Evolutionary conservation across 2,797 vertebrate genomes (phyloP).

Genomic region (Sphaeramia orbicularis): DNA sequence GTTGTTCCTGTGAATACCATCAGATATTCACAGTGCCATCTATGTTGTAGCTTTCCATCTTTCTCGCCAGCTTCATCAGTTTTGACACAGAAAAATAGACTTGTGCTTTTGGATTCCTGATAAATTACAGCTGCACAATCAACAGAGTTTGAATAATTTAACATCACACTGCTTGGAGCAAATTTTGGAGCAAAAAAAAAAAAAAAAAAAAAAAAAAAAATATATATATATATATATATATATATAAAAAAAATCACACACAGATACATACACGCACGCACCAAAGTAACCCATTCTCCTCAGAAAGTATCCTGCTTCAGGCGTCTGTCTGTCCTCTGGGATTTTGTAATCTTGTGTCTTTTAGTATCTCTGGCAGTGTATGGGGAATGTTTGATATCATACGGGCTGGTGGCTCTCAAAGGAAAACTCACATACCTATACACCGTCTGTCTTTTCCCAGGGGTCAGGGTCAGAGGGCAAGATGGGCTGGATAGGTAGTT

Average conservation of each 20-base stretch:
- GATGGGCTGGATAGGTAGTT: slow-evolving; percentile 50
- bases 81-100: slow-evolving; percentile 79
- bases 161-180: slow-evolving; percentile 39
- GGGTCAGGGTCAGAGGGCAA: slow-evolving; percentile 56
- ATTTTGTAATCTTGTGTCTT: slow-evolving; percentile 46
- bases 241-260: slow-evolving; percentile 2
- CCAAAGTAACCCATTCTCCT: slow-evolving; percentile 24
- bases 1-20: slow-evolving; percentile 68
- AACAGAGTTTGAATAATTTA: slow-evolving; percentile 76
- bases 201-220: no score
- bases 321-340: slow-evolving; percentile 49
- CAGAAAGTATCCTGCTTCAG: slow-evolving; percentile 16
- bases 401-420: slow-evolving; percentile 44
- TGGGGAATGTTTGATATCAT: slow-evolving; percentile 36
- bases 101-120: slow-evolving; percentile 77
- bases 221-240: no score
- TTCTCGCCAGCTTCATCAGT: slow-evolving; percentile 73
- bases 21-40: slow-evolving; percentile 73
- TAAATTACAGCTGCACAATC: slow-evolving; percentile 77
- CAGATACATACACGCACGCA: slow-evolving; percentile 11
- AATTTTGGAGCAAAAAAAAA: slow-evolving; percentile 31
- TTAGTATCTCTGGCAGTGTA: slow-evolving; percentile 28
- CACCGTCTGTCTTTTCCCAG: slow-evolving; percentile 24
- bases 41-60: slow-evolving; percentile 69
- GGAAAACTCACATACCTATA: slow-evolving; percentile 36